Evolutionary conservation across 2,113 vertebrate genomes (phyloP), one percentile per base, ranked within the genome.

Genomic region (Oryzias curvinotus): DNA sequence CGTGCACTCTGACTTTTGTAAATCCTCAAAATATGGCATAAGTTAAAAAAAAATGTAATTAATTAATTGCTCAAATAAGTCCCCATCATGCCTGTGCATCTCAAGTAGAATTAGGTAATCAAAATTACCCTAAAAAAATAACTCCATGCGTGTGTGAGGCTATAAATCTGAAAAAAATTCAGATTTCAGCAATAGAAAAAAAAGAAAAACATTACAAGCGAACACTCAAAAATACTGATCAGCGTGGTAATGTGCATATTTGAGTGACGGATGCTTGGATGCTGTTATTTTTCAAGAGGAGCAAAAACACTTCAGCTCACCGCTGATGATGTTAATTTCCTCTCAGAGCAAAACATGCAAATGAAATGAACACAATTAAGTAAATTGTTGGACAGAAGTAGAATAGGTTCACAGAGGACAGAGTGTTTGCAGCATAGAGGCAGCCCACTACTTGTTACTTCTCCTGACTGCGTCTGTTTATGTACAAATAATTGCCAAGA

Each of bases 341-440:
- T 87, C 83, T 89, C 85, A 84, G 75, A 85, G 82, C 80, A 79
- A 81, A 89, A 85, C 85, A 91, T 90, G 88, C 83, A 90, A 89
- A 89, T 88, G 76, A 78, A 86, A 84, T 68, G 77, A 71, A 81
- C 85, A 81, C 72, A 86, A 83, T 86, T 81, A 84, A 83, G 79
- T 78, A 71, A 76, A 87, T 80, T 84, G 74, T 84, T 75, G 43
- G 48, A 73, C 62, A 68, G 69, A 85, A 77, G 81, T 81, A 77
- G 65, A 49, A 72, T 62, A 59, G 84, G 83, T 84, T 85, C 71
- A 67, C 77, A 55, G 36, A 64, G 77, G 72, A 84, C 77, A 80
- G 60, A 64, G 65, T 84, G 81, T 76, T 85, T 74, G 61, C 61
- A 57, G 70, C 69, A 71, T 52, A 77, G 62, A 73, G 57, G 65